These are phyloP conservation scores for Anolis carolinensis DNA, from an alignment of 2,113 vertebrate species.

Conservation along the genomic window DNA sequence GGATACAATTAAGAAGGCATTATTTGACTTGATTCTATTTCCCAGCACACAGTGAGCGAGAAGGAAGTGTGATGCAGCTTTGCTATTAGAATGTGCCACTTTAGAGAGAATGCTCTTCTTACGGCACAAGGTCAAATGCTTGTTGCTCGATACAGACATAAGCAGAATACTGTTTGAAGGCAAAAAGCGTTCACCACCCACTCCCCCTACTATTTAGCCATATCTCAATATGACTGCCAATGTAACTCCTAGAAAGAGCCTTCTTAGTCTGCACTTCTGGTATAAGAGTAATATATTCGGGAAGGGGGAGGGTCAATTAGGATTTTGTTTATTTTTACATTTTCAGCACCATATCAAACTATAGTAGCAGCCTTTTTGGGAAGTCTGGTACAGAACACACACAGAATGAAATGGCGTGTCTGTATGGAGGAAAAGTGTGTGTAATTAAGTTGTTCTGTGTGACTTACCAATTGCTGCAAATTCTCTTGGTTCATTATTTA, in stretches of 20 bases:
- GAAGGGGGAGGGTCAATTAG: conserved; percentile 44
- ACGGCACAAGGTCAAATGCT: conserved; percentile 65
- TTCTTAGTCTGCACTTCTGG: conserved; percentile 19
- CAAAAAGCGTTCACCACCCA: conserved; percentile 42
- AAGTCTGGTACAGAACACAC: conserved; percentile 19
- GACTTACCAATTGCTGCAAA: conserved; percentile 30
- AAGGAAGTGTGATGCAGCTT: conserved; percentile 66
- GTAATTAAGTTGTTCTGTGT: conserved; percentile 42
- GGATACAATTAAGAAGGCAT: conserved; percentile 80
- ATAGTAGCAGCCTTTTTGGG: conserved; percentile 63
- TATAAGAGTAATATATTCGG: conserved; percentile 20
- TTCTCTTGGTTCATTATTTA: conserved; percentile 51
- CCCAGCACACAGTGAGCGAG: conserved; percentile 74
- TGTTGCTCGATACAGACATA: conserved; percentile 62
- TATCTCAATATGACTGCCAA: conserved; percentile 39
- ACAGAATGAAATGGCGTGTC: background rate
- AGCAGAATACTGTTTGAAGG: conserved; percentile 73
- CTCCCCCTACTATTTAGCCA: background rate
- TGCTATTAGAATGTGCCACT: conserved; percentile 65
- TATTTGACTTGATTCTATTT: conserved; percentile 79
- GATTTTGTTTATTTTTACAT: conserved; percentile 48
- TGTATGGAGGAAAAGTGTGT: rapidly evolving
- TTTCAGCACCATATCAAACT: conserved; percentile 60
- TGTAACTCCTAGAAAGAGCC: conserved; percentile 49
- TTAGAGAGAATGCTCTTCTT: conserved; percentile 45